Conservation (phyloP, 2,888 invertebrate genomes). For the Iselma pallidipennis region DNA sequence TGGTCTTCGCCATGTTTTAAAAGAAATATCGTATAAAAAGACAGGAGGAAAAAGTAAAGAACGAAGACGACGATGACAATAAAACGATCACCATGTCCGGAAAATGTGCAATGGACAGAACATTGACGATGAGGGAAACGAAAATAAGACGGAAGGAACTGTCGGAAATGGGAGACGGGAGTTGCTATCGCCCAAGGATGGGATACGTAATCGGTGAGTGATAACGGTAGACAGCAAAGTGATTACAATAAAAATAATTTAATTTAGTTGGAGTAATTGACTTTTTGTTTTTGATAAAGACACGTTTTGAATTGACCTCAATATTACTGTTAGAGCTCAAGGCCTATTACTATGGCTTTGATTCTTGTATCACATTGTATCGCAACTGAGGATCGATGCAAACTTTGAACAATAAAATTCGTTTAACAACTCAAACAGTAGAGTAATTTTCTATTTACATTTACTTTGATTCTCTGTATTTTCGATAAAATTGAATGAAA, state of each 20-base stretch:
- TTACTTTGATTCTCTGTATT: constrained; percentile 22
- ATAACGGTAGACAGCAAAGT: neutral
- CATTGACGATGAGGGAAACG: neutral
- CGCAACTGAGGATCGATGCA: constrained; percentile 11
- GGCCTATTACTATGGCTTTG: neutral
- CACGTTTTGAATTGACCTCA: neutral
- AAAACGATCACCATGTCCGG: neutral
- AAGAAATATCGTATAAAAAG: neutral
- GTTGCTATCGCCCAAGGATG: neutral
- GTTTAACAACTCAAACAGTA: constrained; percentile 19
- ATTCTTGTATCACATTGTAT: neutral
- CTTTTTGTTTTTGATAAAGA: constrained; percentile 2
- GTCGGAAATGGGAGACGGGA: neutral
- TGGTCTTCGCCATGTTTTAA: neutral
- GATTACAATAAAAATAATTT: neutral
- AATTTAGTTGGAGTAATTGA: neutral
- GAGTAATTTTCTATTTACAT: constrained; percentile 18
- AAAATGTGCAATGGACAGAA: neutral
- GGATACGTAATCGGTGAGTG: neutral
- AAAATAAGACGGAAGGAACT: neutral
- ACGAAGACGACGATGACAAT: neutral
- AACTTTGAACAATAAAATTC: constrained; percentile 12
- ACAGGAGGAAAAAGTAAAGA: neutral
- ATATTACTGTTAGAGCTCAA: too few species aligned
- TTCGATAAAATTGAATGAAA: constrained; percentile 23